Percentiles rank a stretch among this genome's conserved stretches.
phyloP scores from a whole-genome alignment of 2,888 invertebrate genomes.

The Drosophila neutralis region DNA sequence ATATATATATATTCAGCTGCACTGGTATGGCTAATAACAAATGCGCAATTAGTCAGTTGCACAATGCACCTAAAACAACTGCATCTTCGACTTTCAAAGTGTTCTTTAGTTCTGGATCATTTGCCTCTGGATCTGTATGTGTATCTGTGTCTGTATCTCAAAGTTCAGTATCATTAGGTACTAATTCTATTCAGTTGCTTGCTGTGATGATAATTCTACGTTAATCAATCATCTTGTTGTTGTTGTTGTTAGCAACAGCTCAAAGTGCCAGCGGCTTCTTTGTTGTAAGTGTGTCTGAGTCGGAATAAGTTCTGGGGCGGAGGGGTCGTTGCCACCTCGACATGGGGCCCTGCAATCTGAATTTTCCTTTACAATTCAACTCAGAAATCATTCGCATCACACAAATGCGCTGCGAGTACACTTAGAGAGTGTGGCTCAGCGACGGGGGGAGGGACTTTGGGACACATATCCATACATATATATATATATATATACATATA shows the following conservation, averaged over 20 bases:
- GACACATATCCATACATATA: neutral
- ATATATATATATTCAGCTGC: neutral
- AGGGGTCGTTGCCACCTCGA: constrained; percentile 51
- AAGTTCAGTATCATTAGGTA: constrained; percentile 15
- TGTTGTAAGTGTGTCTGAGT: constrained; percentile 23
- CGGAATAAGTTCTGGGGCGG: neutral
- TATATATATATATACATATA: neutral
- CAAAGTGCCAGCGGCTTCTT: constrained; percentile 48
- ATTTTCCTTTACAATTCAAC: constrained; percentile 19
- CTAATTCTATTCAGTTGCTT: constrained; percentile 17
- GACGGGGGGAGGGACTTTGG: neutral
- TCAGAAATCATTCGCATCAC: constrained; percentile 40
- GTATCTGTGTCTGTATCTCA: constrained; percentile 9
- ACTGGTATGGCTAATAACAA: constrained; percentile 23
- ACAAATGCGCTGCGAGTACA: constrained; percentile 29
- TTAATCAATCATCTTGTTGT: constrained; percentile 49
- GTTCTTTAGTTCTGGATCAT: constrained; percentile 35
- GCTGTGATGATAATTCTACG: constrained; percentile 44
- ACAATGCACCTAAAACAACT: constrained; percentile 32
- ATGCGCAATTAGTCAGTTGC: constrained; percentile 45
- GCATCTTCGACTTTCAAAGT: constrained; percentile 22
- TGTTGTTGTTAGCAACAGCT: constrained; percentile 30
- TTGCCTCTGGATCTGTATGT: constrained; percentile 6
- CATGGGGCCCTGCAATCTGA: constrained; percentile 40
- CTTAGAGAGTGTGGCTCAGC: constrained; percentile 13